Evolutionary conservation across 2,797 vertebrate genomes (phyloP).

Genomic region (Ispidina lecontei): DNA sequence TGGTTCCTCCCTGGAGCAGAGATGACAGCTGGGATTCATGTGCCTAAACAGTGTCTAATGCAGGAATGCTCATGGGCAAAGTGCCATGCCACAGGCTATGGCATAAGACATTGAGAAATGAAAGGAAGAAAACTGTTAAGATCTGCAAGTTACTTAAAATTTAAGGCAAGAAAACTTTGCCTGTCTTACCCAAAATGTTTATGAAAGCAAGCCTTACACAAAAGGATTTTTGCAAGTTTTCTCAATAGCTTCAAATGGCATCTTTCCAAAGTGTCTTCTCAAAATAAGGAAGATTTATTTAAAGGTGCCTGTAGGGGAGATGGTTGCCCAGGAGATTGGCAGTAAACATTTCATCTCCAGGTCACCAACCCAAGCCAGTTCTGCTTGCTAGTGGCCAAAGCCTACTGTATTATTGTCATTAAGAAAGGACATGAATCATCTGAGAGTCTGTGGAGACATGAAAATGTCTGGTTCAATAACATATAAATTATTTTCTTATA

Average conservation of each 20-base stretch:
- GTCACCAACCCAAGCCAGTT: conserved; percentile 28
- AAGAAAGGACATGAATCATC: conserved; percentile 20
- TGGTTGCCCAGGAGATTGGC: conserved; percentile 54
- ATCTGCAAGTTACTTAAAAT: conserved; percentile 34
- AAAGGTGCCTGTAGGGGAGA: conserved; percentile 64
- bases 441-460: conserved; percentile 11
- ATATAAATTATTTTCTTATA: conserved; percentile 36
- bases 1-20: not conserved
- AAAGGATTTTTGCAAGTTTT: conserved; percentile 25
- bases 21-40: conserved; percentile 4
- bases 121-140: conserved; percentile 13
- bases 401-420: conserved; percentile 28
- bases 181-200: conserved; percentile 44
- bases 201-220: conserved; percentile 27
- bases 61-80: not conserved
- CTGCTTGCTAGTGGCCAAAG: not conserved
- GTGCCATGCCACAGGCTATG: not conserved
- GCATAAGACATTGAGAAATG: conserved; percentile 25
- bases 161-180: conserved; percentile 32
- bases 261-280: conserved; percentile 27
- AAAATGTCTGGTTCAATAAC: conserved; percentile 36
- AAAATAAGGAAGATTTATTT: conserved; percentile 41
- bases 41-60: not conserved
- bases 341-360: conserved; percentile 55
- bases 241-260: not conserved